Percentiles rank a stretch among this genome's conserved stretches.
Evolutionary conservation across 1,140 invertebrate genomes (phyloP).

Genomic region (Orussus abietinus): DNA sequence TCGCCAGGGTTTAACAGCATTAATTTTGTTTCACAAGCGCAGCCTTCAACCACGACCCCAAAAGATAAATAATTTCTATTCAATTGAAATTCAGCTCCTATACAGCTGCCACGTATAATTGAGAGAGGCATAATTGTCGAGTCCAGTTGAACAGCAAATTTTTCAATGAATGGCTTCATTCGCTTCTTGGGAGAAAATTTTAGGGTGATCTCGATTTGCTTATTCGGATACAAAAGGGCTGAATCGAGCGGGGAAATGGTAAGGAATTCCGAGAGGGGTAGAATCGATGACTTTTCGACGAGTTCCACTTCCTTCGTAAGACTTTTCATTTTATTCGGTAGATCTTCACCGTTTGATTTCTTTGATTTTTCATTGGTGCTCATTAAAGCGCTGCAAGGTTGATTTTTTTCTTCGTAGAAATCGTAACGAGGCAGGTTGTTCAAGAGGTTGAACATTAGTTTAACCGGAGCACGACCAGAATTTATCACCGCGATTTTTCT

Average conservation of each 20-base stretch:
- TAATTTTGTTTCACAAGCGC: constrained; percentile 24
- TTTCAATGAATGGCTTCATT: constrained; percentile 28
- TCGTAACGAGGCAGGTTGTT: constrained; percentile 12
- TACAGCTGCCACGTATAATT: constrained; percentile 36
- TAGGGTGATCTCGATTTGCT: constrained; percentile 27
- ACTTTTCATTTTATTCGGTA: neutral
- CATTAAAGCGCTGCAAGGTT: neutral
- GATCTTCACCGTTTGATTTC: neutral
- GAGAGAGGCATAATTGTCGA: constrained; percentile 30
- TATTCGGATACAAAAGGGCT: neutral
- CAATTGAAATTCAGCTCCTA: constrained; percentile 38
- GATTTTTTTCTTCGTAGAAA: neutral
- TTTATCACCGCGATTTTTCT: constrained; percentile 41
- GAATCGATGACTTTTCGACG: no score
- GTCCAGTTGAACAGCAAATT: constrained; percentile 24
- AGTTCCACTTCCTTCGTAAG: no score
- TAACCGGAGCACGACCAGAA: constrained; percentile 29
- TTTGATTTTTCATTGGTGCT: neutral
- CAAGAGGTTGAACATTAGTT: constrained; percentile 30
- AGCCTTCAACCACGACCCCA: constrained; percentile 35
- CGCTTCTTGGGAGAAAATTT: constrained; percentile 32
- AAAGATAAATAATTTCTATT: constrained; percentile 37
- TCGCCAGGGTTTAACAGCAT: constrained; percentile 46
- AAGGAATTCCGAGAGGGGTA: no score
- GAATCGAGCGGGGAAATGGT: no score